These are phyloP conservation scores for Acheta domesticus DNA, from an alignment of 2,888 invertebrate genomes.

Conservation along the genomic window DNA sequence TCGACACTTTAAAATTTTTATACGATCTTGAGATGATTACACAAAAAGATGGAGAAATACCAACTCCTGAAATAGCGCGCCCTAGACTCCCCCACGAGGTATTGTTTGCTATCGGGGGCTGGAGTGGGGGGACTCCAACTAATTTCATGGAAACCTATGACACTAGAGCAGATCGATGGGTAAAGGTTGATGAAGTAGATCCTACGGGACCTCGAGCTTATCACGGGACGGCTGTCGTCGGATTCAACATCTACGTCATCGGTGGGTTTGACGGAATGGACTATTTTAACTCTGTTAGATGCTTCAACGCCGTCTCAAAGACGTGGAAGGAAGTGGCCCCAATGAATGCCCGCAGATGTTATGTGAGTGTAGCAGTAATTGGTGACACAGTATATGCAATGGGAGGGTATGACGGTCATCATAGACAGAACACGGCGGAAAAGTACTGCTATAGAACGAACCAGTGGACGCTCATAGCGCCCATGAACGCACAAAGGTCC, in stretches of 20 bases:
- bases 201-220: conserved; percentile 83
- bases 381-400: conserved; percentile 78
- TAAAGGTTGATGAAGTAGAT: conserved; percentile 75
- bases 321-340: conserved; percentile 82
- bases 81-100: conserved; percentile 86
- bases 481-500: conserved; percentile 85
- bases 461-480: conserved; percentile 82
- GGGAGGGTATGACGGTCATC: conserved; percentile 84
- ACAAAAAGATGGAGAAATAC: conserved; percentile 74
- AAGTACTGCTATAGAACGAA: conserved; percentile 78
- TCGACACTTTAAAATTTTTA: conserved; percentile 85
- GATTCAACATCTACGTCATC: conserved; percentile 79
- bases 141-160: conserved; percentile 84
- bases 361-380: conserved; percentile 78
- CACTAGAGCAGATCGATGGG: conserved; percentile 85
- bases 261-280: conserved; percentile 92
- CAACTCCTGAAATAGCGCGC: conserved; percentile 78
- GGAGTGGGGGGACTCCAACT: conserved; percentile 71
- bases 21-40: conserved; percentile 88
- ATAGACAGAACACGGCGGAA: conserved; percentile 82
- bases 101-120: conserved; percentile 78
- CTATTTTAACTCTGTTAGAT: conserved; percentile 81
- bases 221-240: conserved; percentile 88
- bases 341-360: conserved; percentile 84
- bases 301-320: conserved; percentile 81